A percentile compares a stretch with the other conserved stretches of the same genome.
These are phyloP conservation scores for Encarsia formosa DNA, from an alignment of 2,888 invertebrate species.

Conservation along the genomic window DNA sequence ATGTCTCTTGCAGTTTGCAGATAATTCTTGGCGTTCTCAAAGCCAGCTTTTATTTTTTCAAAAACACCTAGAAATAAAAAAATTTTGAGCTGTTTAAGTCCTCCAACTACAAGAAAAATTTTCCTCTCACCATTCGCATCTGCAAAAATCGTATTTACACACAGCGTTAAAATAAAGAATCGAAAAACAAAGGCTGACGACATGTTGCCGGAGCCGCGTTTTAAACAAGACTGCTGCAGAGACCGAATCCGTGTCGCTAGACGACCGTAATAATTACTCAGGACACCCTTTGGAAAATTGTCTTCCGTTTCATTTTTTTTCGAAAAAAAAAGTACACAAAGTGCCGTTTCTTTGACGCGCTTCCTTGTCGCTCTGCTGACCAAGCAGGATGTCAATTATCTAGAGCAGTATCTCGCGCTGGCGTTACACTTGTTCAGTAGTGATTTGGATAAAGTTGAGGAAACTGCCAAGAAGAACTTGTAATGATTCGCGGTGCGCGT, in stretches of 20 bases:
- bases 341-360: conserved; percentile 8
- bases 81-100: too few species aligned
- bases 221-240: not conserved
- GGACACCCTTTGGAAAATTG: conserved; percentile 12
- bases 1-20: conserved; percentile 57
- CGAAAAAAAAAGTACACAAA: conserved; percentile 1
- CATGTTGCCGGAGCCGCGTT: conserved; percentile 7
- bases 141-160: too few species aligned
- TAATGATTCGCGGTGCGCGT: too few species aligned
- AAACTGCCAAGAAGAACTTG: too few species aligned
- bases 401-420: conserved; percentile 2
- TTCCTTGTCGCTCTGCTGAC: conserved; percentile 27
- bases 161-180: too few species aligned
- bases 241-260: conserved; percentile 1
- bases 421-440: not conserved
- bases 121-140: not conserved
- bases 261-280: conserved; percentile 7
- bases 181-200: conserved; percentile 3
- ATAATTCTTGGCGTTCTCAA: conserved; percentile 54
- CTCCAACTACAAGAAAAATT: not conserved
- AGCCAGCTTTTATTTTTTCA: conserved; percentile 52
- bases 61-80: conserved; percentile 45
- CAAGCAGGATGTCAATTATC: conserved; percentile 29
- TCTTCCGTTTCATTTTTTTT: conserved; percentile 1
- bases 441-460: too few species aligned